phyloP scores from a whole-genome alignment of 2,113 vertebrate genomes.

The Leucosticte australis region DNA sequence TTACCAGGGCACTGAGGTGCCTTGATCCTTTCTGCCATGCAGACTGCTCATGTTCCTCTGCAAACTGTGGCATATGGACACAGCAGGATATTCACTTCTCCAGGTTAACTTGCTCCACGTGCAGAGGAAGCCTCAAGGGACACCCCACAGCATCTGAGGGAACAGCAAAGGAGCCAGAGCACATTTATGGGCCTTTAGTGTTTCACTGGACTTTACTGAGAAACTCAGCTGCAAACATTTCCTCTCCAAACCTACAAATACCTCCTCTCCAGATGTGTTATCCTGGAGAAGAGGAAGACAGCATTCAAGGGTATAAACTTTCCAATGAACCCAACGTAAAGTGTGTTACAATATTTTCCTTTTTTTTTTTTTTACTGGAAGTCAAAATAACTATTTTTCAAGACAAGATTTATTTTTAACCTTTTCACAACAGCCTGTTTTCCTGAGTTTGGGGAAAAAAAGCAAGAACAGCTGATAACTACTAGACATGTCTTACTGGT shows the following conservation, averaged over 20 bases:
- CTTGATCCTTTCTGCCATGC: neutral
- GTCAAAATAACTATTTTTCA: neutral
- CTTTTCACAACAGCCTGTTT: neutral
- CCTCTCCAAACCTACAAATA: neutral
- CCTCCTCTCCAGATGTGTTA: neutral
- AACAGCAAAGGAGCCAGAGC: neutral
- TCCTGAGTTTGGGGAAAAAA: neutral
- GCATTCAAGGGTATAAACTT: neutral
- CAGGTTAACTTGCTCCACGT: neutral
- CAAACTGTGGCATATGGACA: neutral
- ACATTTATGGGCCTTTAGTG: neutral
- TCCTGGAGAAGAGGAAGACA: neutral
- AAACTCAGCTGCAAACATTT: neutral
- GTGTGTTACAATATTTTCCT: neutral
- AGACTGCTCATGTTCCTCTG: neutral
- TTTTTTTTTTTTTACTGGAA: neutral
- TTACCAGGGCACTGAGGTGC: neutral
- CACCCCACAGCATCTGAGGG: neutral
- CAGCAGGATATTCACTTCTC: neutral
- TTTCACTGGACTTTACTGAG: neutral
- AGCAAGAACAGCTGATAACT: neutral
- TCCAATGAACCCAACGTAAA: fast-evolving
- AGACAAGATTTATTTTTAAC: neutral
- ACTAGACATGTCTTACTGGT: neutral
- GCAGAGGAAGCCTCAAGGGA: neutral